Evolutionary conservation across 37 sponge, comb jelly and placozoan species (phyloP).

Genomic region (Dysidea cf. avara): DNA sequence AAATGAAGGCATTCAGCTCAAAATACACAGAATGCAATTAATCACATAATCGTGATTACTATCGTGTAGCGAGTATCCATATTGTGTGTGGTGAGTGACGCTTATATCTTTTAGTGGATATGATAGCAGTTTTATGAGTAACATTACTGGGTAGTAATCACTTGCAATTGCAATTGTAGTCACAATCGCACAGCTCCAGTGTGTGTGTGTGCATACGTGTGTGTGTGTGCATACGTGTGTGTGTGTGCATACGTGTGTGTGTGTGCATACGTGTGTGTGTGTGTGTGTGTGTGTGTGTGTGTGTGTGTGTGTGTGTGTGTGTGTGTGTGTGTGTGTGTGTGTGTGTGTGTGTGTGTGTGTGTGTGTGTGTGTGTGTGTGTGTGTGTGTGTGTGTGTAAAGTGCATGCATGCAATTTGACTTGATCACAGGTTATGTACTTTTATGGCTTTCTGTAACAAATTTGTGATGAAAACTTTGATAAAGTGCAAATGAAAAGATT

Average conservation of each 20-base stretch:
- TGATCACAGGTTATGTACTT: not conserved
- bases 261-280: constrained; percentile 9
- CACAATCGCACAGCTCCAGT: too few relatives aligned
- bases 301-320: constrained; percentile 18
- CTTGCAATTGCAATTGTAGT: too few relatives aligned
- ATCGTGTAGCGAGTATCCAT: too few relatives aligned
- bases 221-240: not conserved
- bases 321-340: constrained; percentile 30
- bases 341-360: constrained; percentile 54
- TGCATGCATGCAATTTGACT: not conserved
- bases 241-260: constrained; percentile 17
- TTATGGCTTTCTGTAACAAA: not conserved
- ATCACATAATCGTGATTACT: too few relatives aligned
- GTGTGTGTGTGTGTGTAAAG: not conserved
- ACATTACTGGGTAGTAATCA: too few relatives aligned
- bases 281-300: constrained; percentile 2
- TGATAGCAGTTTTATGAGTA: constrained; percentile 76
- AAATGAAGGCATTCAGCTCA: too few relatives aligned
- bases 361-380: not conserved
- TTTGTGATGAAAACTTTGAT: not conserved
- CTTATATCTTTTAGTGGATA: constrained; percentile 36
- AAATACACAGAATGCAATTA: too few relatives aligned
- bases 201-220: too few relatives aligned
- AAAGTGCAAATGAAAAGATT: too few relatives aligned
- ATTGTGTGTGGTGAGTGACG: not conserved